Base-by-base conservation (phyloP, 2,113 vertebrate species). In the Nesogale talazaci region DNA sequence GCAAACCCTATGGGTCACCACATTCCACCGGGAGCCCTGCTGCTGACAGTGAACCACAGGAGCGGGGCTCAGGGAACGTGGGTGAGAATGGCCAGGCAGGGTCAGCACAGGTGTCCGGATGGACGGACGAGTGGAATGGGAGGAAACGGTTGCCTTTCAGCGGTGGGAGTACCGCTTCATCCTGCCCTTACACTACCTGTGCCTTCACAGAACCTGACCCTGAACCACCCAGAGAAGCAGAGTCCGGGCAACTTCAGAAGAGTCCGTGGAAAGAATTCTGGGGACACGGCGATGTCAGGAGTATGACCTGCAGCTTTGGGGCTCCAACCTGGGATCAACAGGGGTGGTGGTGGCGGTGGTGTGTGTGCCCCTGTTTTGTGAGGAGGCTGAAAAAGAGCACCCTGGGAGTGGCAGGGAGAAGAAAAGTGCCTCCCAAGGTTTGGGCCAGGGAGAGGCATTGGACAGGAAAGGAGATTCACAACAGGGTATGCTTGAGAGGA, bases 401-500 rank as follows among this genome's bases (percentile, higher is more conserved):
- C 4, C 70, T 70, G 81, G 91, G 69, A 94, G 89, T 72, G 75
- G 96, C 74, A 59, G 23, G 89, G 88, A 83, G 75, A 76, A 76
- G 95, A 87, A 94, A 94, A 91, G 84, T 92, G 81, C 85, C 89
- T 91, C 89, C 67, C 23, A 38, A 23, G 74, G 89, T 77, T 86
- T 86, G 86, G 76, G 95, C 89, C 86, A 94, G 36, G 52, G 67
- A 90, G 87, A 38, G 75, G 40, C 83, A 92, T 89, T 38, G 57
- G 82, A 94, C 80, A 77, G 91, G 94, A 95, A 95, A 90, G 89
- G 82, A 75, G 75, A 89, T 70, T 97, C 94, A 83, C 82, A 95
- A 52, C 63, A 75, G 87, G 34, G 90, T 27, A 57, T 69, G 80
- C 84, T 83, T 85, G 67, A 91, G 75, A 94, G 88, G 80, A 88